Base-by-base conservation (phyloP, 2,797 vertebrate genomes). In the Rhynchotus rufescens region DNA sequence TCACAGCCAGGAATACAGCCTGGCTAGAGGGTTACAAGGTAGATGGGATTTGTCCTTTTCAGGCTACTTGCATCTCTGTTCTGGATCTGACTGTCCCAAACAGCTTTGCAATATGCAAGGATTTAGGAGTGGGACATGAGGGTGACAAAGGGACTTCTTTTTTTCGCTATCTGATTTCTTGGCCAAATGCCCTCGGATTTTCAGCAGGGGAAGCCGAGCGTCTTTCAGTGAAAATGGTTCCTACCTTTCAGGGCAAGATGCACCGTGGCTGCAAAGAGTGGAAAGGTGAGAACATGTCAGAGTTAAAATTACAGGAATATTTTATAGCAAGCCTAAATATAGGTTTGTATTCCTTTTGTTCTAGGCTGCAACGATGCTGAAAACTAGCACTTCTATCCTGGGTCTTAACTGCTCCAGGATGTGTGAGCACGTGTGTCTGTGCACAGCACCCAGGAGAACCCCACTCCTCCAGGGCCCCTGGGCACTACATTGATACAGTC, bases 1-100 rank as follows among this genome's bases (percentile, higher is more conserved):
- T 40, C 38, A 40, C 12, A 40, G 38, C 38, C 38, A 40, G 36
- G 30, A 92, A 67, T 74, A 30, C 2, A 66, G 20, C 42, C 71
- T 75, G 32, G 78, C 69, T 66, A 42, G 91, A 67, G 74, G 79
- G 25, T 80, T 68, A 30, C 60, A 82, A 76, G 74, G 85, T 86
- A 75, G 71, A 88, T 57, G 52, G 68, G 92, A 67, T 71, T 86
- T 91, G 81, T 88, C 86, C 75, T 94, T 84, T 82, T 82, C 61
- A 23, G 86, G 83, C 30, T 45, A 56, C 54, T 80, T 88, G n/a
- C 47, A 10, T 44, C 86, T 88, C 83, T 82, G 17, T 84, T 94
- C 34, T 80, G 90, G 76, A 90, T 64, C 51, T 62, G 60, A 69
- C 79, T 95, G 88, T 88, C 67, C 84, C 44, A 49, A 84, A 79